Conservation (phyloP, 2,888 invertebrate species). For the Eupithecia subumbrata region DNA sequence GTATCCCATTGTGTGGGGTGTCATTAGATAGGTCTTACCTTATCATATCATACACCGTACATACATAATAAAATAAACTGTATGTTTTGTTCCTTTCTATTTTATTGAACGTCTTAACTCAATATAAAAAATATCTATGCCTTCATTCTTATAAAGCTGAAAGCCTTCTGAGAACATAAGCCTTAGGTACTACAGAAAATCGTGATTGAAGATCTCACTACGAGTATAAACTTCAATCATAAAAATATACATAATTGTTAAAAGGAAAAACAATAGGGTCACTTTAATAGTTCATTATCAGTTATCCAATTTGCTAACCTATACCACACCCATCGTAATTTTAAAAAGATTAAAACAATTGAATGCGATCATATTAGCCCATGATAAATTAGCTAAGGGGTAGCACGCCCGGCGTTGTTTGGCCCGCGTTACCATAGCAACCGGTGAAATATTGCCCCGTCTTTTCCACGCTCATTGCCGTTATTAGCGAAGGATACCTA, state of each 20-base stretch:
- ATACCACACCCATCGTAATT: slow-evolving; percentile 1
- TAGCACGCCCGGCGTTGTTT: slow-evolving; percentile 60
- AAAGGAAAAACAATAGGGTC: neutral
- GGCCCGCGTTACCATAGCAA: slow-evolving; percentile 72
- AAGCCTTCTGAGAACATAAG: neutral
- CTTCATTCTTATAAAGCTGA: neutral
- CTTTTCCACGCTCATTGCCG: slow-evolving; percentile 71
- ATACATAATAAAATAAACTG: too few species aligned
- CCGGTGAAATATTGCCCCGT: slow-evolving; percentile 78
- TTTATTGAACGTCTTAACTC: neutral
- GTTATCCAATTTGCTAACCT: neutral
- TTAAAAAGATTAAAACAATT: slow-evolving; percentile 22
- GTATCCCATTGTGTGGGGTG: neutral
- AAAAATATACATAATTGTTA: neutral
- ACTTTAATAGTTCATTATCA: neutral
- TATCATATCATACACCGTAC: too few species aligned
- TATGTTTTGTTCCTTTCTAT: neutral
- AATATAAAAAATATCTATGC: neutral
- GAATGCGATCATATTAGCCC: slow-evolving; percentile 31
- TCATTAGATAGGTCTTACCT: neutral
- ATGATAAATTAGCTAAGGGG: slow-evolving; percentile 36
- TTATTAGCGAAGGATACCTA: slow-evolving; percentile 76
- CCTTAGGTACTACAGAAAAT: neutral
- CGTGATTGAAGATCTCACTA: neutral
- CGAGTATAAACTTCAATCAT: neutral